phyloP scores from a whole-genome alignment of 2,113 vertebrate species.

The Romanogobio albipinnatus region DNA sequence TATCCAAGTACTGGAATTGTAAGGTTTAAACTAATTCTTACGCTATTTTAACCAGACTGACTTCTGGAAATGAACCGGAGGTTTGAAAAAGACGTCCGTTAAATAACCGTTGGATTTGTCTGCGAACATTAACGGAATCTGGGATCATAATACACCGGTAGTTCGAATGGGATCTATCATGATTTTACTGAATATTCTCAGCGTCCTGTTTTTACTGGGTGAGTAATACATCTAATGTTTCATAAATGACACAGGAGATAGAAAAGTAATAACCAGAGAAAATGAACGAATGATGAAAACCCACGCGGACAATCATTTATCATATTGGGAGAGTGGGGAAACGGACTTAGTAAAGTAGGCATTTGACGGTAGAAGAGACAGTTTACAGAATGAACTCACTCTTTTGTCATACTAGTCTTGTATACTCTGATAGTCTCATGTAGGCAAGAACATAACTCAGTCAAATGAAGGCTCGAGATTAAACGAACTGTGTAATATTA shows the following conservation, averaged over 20 bases:
- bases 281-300: not conserved
- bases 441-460: too few relatives aligned
- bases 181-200: slow-evolving; percentile 69
- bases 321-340: not conserved
- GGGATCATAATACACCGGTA: slow-evolving; percentile 54
- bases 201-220: slow-evolving; percentile 71
- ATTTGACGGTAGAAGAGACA: not conserved
- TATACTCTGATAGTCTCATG: not conserved
- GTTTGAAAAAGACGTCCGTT: slow-evolving; percentile 36
- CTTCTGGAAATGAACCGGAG: slow-evolving; percentile 35
- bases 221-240: slow-evolving; percentile 57
- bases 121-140: slow-evolving; percentile 14
- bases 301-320: not conserved
- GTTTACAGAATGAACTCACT: not conserved
- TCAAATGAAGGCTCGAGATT: not conserved
- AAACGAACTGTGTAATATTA: not conserved
- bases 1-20: slow-evolving; percentile 24
- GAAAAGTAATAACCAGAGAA: not conserved
- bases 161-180: slow-evolving; percentile 65
- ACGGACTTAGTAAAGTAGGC: slow-evolving; percentile 23
- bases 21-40: slow-evolving; percentile 8
- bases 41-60: slow-evolving; percentile 4
- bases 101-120: slow-evolving; percentile 36
- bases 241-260: not conserved
- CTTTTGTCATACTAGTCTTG: not conserved